These are phyloP conservation scores for Iphiclides podalirius DNA, from an alignment of 2,888 invertebrate genomes.

Conservation along the genomic window DNA sequence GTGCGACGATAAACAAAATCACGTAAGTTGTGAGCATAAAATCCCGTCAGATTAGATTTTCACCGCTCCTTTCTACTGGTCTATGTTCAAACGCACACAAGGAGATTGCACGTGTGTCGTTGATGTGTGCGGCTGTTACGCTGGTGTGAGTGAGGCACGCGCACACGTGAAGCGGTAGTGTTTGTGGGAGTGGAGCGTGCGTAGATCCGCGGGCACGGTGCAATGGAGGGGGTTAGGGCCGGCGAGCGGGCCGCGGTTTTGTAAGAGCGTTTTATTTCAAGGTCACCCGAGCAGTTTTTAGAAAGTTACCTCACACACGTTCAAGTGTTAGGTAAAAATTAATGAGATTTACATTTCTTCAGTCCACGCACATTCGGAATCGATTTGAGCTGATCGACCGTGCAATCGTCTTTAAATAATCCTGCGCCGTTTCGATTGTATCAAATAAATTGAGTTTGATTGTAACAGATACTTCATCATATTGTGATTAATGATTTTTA, in stretches of 20 bases:
- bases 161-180: constrained; percentile 37
- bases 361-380: neutral
- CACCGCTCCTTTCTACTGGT: constrained; percentile 64
- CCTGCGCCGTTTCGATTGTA: neutral
- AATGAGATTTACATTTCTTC: constrained; percentile 35
- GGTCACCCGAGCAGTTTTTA: constrained; percentile 78
- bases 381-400: neutral
- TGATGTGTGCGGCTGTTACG: constrained; percentile 29
- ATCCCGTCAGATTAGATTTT: constrained; percentile 57
- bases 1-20: neutral
- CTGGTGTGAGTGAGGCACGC: constrained; percentile 37
- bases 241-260: constrained; percentile 74
- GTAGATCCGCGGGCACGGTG: constrained; percentile 56
- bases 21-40: constrained; percentile 23
- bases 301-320: constrained; percentile 72
- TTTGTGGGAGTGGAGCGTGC: constrained; percentile 46
- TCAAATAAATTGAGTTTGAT: neutral
- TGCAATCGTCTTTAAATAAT: neutral
- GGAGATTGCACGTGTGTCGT: constrained; percentile 32
- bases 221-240: constrained; percentile 54
- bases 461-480: neutral
- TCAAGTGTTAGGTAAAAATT: constrained; percentile 60
- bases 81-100: constrained; percentile 43
- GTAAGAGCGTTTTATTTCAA: constrained; percentile 79
- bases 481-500: neutral